Evolutionary conservation across 37 sponge, comb jelly and placozoan genomes (phyloP), one percentile per base, ranked within the genome.

Genomic region (Axinella damicornis): DNA sequence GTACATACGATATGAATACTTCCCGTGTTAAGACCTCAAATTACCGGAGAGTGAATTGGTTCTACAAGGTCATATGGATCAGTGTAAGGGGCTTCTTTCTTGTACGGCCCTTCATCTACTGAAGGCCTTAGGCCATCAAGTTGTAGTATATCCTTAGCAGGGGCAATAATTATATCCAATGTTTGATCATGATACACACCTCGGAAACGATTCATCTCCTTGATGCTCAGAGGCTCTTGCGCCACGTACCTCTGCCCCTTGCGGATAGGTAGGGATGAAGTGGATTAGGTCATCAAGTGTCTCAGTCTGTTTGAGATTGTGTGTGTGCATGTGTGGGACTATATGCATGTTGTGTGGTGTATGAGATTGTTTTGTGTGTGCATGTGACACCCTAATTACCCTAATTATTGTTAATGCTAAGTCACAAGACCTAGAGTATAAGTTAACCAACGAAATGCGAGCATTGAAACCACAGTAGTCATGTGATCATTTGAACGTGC

Each of bases 251-350:
- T 59, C 37, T 4, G 68, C 81, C 21, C 65, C 70, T 57, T 90
- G 55, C 11, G 6, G 33, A 27, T 46, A 35, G n/a, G 69, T 68
- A 20, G 91, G 91, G 15, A 19, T 27, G 60, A 63, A 57, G 46
- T 72, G 0, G 0, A 90, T 4, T 1, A 90, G 86, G 60, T 90
- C 80, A 14, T 85, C 76, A 69, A 85, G 81, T 19, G 32, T 67
- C 91, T 90, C 40, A 21, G 56, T 69, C 34, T 69, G 70, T 69
- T 13, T 19, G 70, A 19, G 70, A 19, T 13, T 69, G 70, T 69
- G 70, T 69, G 70, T 69, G 70, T 69, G 70, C 15, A 34, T 15
- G 34, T 69, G 34, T 69, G 70, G 5, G 70, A 19, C 4, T 15
- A 24, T 15, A 30, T 69, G 70, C 15, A 34, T 69, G 34, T 69